phyloP scores from a whole-genome alignment of 1,140 invertebrate genomes.

The Dryas iulia region DNA sequence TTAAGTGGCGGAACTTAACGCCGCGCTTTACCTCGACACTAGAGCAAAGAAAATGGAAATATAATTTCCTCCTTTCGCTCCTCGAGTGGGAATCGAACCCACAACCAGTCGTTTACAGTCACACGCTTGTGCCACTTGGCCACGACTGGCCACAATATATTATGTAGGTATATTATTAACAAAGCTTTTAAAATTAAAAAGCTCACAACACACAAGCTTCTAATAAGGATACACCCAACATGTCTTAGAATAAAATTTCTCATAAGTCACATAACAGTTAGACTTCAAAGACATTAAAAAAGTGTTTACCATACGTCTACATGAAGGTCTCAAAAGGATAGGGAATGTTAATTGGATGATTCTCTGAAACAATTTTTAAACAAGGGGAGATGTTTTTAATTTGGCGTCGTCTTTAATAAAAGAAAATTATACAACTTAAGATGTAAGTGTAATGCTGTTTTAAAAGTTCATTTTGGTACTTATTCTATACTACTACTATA shows the following conservation, averaged over 20 bases:
- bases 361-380: constrained; percentile 55
- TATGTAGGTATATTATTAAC: no score
- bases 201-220: no score
- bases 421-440: not conserved
- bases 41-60: no score
- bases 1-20: no score
- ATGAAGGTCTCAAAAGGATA: constrained; percentile 37
- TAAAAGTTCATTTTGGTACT: not conserved
- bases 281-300: constrained; percentile 32
- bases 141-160: no score
- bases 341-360: constrained; percentile 59
- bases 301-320: constrained; percentile 39
- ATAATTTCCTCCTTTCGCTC: no score
- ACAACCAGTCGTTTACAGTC: no score
- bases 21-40: no score
- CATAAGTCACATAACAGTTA: constrained; percentile 2
- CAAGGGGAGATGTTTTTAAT: constrained; percentile 45
- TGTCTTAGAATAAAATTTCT: not conserved
- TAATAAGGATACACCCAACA: not conserved
- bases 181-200: no score
- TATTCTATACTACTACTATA: not conserved
- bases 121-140: no score
- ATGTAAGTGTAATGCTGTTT: not conserved
- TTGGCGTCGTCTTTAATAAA: constrained; percentile 31
- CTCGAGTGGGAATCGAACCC: no score